These are phyloP conservation scores for Progne subis DNA, from an alignment of 2,113 vertebrate species.

Conservation along the genomic window DNA sequence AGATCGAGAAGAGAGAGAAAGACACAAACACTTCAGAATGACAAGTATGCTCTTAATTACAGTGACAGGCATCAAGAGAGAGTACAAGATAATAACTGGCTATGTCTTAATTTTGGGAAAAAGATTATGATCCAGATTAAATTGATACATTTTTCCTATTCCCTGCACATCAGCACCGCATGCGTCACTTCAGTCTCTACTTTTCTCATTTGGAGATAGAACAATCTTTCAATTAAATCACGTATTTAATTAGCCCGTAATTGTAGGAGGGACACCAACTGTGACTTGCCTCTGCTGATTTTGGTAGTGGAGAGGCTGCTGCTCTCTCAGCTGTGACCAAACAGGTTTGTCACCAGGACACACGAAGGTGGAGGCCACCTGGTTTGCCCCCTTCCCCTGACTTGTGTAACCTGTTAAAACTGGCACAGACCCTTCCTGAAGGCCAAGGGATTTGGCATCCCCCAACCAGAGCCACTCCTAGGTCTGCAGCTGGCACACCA, in stretches of 20 bases:
- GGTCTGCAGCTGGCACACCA: background rate
- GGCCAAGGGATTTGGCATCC: background rate
- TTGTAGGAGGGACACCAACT: background rate
- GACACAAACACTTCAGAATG: constrained; percentile 27
- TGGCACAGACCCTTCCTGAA: background rate
- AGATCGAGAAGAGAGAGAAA: background rate
- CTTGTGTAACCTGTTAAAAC: background rate
- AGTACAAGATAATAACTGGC: background rate
- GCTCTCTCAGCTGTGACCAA: background rate
- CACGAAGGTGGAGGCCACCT: background rate
- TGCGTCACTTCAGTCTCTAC: background rate
- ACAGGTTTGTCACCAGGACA: background rate
- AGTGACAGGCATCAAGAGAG: constrained; percentile 3
- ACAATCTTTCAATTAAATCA: constrained; percentile 16
- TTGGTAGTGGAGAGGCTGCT: background rate
- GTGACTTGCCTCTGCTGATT: background rate
- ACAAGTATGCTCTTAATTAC: constrained; percentile 46
- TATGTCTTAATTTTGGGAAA: constrained; percentile 26
- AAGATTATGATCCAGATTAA: background rate
- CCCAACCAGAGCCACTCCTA: background rate
- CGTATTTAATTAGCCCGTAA: background rate
- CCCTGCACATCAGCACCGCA: background rate
- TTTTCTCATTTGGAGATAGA: background rate
- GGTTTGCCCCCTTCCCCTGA: background rate
- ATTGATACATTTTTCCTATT: background rate